phyloP scores from a whole-genome alignment of 1,140 invertebrate species.

The Diabrotica undecimpunctata region DNA sequence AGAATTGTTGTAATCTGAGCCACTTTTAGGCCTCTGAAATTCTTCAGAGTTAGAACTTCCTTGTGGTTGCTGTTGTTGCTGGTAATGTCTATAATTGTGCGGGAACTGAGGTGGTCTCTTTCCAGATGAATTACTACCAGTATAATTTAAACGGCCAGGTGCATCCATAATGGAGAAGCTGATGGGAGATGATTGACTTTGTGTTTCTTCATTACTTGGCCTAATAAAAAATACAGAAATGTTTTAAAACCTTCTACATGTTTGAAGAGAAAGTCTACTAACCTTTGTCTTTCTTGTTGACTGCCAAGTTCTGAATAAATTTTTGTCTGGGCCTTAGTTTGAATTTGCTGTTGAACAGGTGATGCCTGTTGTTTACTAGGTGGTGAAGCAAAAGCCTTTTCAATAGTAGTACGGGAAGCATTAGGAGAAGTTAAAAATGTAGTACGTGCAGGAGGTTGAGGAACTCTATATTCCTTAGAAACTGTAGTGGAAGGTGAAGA shows the following conservation, averaged over 20 bases:
- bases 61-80: slow-evolving; percentile 54
- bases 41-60: slow-evolving; percentile 58
- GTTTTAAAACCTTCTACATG: background rate
- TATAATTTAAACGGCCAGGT: slow-evolving; percentile 58
- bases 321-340: slow-evolving; percentile 67
- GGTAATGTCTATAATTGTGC: slow-evolving; percentile 40
- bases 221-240: background rate
- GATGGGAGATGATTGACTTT: slow-evolving; percentile 68
- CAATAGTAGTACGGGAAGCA: slow-evolving; percentile 29
- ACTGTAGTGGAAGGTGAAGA: slow-evolving; percentile 55
- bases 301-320: slow-evolving; percentile 59
- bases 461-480: slow-evolving; percentile 60
- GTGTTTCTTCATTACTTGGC: slow-evolving; percentile 27
- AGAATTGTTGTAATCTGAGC: slow-evolving; percentile 46
- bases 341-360: slow-evolving; percentile 54
- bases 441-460: slow-evolving; percentile 46
- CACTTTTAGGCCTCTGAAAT: slow-evolving; percentile 64
- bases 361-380: slow-evolving; percentile 52
- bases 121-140: slow-evolving; percentile 50
- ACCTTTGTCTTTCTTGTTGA: slow-evolving; percentile 49
- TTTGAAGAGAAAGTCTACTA: slow-evolving; percentile 25
- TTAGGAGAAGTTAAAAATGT: slow-evolving; percentile 41
- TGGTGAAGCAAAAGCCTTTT: slow-evolving; percentile 48
- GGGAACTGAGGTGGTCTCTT: slow-evolving; percentile 41
- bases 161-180: slow-evolving; percentile 73